These are phyloP conservation scores for Pseudobourletiella spinata DNA, from an alignment of 1,140 invertebrate genomes.

Conservation along the genomic window DNA sequence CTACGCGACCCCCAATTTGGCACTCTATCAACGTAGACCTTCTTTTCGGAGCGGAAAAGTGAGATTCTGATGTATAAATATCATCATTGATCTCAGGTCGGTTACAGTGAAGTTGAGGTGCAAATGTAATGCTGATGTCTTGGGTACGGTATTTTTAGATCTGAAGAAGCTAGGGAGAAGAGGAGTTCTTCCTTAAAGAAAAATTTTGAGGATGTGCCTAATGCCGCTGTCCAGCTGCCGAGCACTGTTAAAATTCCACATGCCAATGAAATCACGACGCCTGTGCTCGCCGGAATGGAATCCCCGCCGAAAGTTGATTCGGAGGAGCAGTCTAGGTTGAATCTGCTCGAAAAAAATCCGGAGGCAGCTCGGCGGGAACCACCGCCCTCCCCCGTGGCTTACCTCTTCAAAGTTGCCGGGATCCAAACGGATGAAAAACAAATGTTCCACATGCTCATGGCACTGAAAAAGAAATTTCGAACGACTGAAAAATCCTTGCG, in stretches of 20 bases:
- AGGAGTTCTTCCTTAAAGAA: too few species aligned
- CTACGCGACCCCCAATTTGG: not conserved
- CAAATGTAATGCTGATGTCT: too few species aligned
- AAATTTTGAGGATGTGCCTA: too few species aligned
- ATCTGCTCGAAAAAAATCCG: conserved; percentile 13
- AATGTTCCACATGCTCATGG: conserved; percentile 16
- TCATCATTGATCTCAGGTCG: too few species aligned
- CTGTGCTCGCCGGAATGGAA: not conserved
- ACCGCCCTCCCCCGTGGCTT: conserved; percentile 2
- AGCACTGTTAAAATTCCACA: conserved; percentile 5
- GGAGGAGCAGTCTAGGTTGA: conserved; percentile 18
- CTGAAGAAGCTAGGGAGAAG: too few species aligned
- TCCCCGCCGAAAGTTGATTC: conserved; percentile 4
- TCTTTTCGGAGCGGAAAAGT: too few species aligned
- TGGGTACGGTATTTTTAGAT: too few species aligned
- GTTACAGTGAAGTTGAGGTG: too few species aligned
- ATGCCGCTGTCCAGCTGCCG: too few species aligned
- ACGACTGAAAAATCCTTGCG: conserved; percentile 8
- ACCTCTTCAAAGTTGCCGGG: conserved; percentile 15
- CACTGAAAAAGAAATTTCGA: conserved; percentile 18
- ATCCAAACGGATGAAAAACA: conserved; percentile 13
- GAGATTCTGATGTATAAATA: too few species aligned
- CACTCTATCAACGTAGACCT: not conserved
- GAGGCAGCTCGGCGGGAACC: not conserved
- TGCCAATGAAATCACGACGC: conserved; percentile 13